phyloP scores from a whole-genome alignment of 2,888 invertebrate genomes.

The Cantharis rufa region DNA sequence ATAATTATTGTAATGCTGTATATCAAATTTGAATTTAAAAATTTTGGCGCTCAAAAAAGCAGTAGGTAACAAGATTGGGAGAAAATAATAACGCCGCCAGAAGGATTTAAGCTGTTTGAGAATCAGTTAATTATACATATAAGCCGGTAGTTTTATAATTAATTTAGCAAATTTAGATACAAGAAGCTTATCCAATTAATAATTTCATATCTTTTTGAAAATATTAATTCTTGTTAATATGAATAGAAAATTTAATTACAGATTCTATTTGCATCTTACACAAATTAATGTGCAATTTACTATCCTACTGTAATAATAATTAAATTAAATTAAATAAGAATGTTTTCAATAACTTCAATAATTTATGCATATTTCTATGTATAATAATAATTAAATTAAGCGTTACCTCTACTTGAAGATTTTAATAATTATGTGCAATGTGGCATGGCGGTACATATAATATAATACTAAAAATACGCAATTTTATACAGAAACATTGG shows the following conservation, averaged over 20 bases:
- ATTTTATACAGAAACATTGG: neutral
- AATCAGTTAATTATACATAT: neutral
- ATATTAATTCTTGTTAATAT: neutral
- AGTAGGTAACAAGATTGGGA: too few relatives aligned
- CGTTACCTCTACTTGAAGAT: neutral
- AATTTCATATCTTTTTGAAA: neutral
- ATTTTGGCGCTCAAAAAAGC: too few relatives aligned
- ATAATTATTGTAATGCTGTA: too few relatives aligned
- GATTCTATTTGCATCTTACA: neutral
- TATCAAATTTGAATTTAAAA: too few relatives aligned
- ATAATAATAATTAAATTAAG: neutral
- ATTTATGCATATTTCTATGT: neutral
- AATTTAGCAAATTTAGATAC: neutral
- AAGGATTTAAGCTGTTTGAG: neutral
- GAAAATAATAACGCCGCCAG: neutral
- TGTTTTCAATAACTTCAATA: neutral
- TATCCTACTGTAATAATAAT: neutral
- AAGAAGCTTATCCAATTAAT: neutral
- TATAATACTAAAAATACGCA: neutral
- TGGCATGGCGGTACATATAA: neutral
- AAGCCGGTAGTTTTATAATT: neutral
- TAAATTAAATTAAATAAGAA: neutral
- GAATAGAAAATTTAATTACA: neutral
- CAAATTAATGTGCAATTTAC: neutral
- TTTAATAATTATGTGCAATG: neutral